These are phyloP conservation scores for Dissostichus mawsoni DNA, from an alignment of 2,113 vertebrate species.

Conservation along the genomic window DNA sequence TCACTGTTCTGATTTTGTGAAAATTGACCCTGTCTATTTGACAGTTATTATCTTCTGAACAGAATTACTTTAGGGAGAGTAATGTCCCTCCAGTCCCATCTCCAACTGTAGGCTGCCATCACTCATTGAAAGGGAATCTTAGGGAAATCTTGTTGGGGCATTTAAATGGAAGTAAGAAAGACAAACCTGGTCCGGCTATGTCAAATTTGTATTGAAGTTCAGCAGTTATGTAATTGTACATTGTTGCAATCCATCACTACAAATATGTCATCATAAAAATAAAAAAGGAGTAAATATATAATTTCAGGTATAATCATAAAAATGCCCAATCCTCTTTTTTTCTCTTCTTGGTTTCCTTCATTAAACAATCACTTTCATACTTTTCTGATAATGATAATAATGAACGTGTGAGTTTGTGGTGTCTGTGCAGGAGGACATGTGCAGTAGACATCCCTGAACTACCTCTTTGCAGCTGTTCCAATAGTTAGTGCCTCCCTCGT, in stretches of 20 bases:
- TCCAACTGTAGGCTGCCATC: no score
- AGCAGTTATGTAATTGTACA: not conserved
- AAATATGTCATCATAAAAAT: not conserved
- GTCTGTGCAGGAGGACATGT: constrained; percentile 22
- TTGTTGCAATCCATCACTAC: not conserved
- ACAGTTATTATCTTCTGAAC: no score
- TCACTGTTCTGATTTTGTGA: no score
- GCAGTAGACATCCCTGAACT: constrained; percentile 18
- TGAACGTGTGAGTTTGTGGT: not conserved
- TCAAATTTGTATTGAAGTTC: not conserved
- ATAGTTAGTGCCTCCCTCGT: constrained; percentile 49
- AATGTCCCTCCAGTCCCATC: no score
- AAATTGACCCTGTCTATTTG: no score
- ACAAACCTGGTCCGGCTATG: not conserved
- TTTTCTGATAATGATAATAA: not conserved
- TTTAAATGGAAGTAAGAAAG: no score
- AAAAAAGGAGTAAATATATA: no score
- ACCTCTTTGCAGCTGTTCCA: constrained; percentile 53
- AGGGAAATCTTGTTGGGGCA: no score
- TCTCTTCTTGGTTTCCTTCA: not conserved
- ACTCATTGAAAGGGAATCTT: no score
- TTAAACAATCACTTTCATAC: not conserved
- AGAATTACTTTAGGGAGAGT: no score
- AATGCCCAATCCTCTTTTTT: not conserved
- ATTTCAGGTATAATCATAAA: no score